Conservation (phyloP, 1,140 invertebrate species). For the Drosophila triauraria region DNA sequence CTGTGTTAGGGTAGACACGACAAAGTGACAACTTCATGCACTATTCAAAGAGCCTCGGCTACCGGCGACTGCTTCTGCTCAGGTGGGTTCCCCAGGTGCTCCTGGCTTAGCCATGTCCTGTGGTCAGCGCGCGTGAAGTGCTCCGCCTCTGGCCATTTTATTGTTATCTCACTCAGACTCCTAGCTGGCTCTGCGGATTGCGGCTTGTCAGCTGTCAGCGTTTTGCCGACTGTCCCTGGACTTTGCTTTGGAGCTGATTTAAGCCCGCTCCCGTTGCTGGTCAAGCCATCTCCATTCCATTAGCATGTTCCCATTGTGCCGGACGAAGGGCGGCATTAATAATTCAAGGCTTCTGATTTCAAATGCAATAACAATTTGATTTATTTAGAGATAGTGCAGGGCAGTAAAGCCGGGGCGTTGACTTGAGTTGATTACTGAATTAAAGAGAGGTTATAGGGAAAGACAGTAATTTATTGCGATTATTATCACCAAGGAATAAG, state of each 20-base stretch:
- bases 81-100: constrained; percentile 19
- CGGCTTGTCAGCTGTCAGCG: constrained; percentile 76
- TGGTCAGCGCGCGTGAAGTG: constrained; percentile 59
- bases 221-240: constrained; percentile 64
- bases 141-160: constrained; percentile 31
- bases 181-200: constrained; percentile 38
- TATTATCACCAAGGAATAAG: constrained; percentile 3
- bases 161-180: constrained; percentile 11
- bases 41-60: constrained; percentile 62
- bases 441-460: background rate
- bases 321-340: constrained; percentile 56
- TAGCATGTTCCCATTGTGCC: constrained; percentile 28
- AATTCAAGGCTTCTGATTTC: constrained; percentile 58
- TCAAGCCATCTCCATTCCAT: constrained; percentile 39
- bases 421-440: constrained; percentile 27
- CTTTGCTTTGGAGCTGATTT: constrained; percentile 49
- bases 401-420: constrained; percentile 11
- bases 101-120: constrained; percentile 53
- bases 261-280: constrained; percentile 21
- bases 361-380: constrained; percentile 74
- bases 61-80: constrained; percentile 9
- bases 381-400: constrained; percentile 61
- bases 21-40: constrained; percentile 81
- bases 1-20: constrained; percentile 35
- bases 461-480: constrained; percentile 23